Evolutionary conservation across 2,113 vertebrate species (phyloP).

Genomic region (Percina caprodes): DNA sequence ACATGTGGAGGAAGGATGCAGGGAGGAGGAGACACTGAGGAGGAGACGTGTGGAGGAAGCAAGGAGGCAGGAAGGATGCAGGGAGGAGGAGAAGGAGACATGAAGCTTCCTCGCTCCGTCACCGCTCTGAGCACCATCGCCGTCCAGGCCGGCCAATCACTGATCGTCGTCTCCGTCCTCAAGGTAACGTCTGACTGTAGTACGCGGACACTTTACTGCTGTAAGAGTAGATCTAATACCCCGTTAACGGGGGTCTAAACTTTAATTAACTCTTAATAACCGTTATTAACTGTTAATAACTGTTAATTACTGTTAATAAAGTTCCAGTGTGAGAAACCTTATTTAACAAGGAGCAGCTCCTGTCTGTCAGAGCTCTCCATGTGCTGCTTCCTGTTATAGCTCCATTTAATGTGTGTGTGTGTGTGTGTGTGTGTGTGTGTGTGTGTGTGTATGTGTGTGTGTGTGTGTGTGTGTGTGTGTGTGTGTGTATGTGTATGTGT

Average conservation of each 20-base stretch:
- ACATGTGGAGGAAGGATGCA: not conserved
- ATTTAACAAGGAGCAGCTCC: no score
- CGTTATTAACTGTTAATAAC: no score
- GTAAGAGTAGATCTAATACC: not conserved
- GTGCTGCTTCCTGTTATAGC: no score
- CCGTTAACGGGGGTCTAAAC: no score
- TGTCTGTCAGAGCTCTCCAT: no score
- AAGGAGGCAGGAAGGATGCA: no score
- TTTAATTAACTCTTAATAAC: no score
- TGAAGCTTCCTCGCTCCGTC: not conserved
- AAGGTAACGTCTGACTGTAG: conserved; percentile 39
- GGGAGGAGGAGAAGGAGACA: not conserved
- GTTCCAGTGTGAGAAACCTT: no score
- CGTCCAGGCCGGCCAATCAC: conserved; percentile 60
- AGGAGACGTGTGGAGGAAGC: not conserved
- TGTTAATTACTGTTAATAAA: no score
- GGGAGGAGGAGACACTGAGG: not conserved
- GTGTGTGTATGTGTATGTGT: conserved; percentile 9
- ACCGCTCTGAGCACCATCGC: conserved; percentile 70
- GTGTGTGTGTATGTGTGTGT: not conserved
- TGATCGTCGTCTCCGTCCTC: conserved; percentile 60
- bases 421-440: conserved; percentile 10
- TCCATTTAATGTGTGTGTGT: conserved; percentile 14
- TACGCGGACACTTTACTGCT: no score
- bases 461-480: not conserved